Base-by-base conservation (phyloP, 1,140 invertebrate species). In the Colletes latitarsis region DNA sequence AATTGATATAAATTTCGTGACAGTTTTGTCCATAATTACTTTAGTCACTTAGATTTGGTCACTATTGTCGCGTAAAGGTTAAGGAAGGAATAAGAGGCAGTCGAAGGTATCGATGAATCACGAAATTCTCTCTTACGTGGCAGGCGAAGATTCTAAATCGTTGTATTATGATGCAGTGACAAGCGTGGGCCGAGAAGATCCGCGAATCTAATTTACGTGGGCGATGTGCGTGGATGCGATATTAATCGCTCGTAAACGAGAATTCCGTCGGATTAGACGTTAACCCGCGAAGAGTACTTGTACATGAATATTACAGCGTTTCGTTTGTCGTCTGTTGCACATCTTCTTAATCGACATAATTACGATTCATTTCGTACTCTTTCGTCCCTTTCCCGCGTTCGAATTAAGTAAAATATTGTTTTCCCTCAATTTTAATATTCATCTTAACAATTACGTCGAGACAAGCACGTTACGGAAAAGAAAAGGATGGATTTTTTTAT, bases 21-120 rank as follows among this genome's bases (percentile, higher is more conserved):
- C 30, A 30, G 30, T 30, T 30, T 30, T 30, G 30, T 30, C 1
- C 30, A 30, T 30, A 30, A 30, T 30, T 30, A 30, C 30, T 30
- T 30, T 30, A 30, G 30, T 30, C 30, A 30, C 30, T 30, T 30
- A 2, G 57, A 58, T 8, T 58, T 10, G 3, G 10, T 12, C 49
- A 12, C 49, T 12, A 9, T 12, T 17, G 77, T 52, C 52, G 14
- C 46, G 52, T 46, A 60, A 19, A 57, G 82, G 67, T 81, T 68
- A 75, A 73, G 66, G 72, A 75, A 76, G 69, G 58, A 75, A 62
- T 77, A 69, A 60, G 67, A 81, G 82, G 52, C 55, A 58, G 77
- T 69, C 19, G 30, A 72, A 53, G 57, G 41, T 84, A 88, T 79
- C 62, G 78, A 85, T 88, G 86, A 88, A 84, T 88, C 85, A 88